These are phyloP conservation scores for Neoitamus cyanurus DNA, from an alignment of 2,888 invertebrate species.

Conservation along the genomic window DNA sequence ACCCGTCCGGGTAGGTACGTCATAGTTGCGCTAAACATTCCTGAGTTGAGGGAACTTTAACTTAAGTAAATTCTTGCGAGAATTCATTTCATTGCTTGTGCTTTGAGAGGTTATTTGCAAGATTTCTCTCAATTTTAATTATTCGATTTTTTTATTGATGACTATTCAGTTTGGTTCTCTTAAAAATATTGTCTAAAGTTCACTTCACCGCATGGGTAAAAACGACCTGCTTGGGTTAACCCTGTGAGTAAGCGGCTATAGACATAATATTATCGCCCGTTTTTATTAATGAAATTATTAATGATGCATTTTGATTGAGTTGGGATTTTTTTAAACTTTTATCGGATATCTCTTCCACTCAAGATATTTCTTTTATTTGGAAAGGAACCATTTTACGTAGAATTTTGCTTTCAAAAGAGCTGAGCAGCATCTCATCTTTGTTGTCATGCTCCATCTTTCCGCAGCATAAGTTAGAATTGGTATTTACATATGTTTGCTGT, in stretches of 20 bases:
- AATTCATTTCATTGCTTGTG: not conserved
- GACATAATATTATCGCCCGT: not conserved
- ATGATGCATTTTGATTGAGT: no score
- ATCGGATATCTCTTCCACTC: no score
- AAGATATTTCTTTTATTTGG: no score
- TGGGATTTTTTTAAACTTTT: no score
- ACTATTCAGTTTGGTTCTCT: not conserved
- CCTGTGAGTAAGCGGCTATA: not conserved
- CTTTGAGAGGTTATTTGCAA: not conserved
- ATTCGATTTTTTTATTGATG: no score
- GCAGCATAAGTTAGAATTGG: no score
- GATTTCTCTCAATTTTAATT: not conserved
- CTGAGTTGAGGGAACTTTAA: not conserved
- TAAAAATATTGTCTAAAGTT: not conserved
- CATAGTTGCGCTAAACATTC: not conserved
- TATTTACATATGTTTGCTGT: no score
- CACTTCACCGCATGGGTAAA: not conserved
- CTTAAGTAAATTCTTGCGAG: not conserved
- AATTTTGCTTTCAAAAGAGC: no score
- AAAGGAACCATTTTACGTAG: no score
- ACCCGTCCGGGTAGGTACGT: not conserved
- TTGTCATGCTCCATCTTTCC: no score
- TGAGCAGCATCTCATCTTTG: no score
- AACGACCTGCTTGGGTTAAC: not conserved
- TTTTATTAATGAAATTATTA: no score